phyloP scores from a whole-genome alignment of 2,113 vertebrate genomes.

The Oryzias javanicus region DNA sequence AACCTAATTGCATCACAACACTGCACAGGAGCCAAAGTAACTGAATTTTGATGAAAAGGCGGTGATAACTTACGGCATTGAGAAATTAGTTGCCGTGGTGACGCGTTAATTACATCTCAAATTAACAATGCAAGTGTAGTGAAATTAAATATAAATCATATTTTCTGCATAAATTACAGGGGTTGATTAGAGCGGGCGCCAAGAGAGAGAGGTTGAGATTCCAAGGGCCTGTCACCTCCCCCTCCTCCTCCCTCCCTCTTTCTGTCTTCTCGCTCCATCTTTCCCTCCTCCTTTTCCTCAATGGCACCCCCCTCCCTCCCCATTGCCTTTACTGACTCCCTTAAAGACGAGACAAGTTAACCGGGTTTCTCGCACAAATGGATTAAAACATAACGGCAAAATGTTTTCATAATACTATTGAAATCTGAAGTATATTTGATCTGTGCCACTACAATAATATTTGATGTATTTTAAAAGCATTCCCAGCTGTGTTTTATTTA shows the following conservation, averaged over 20 bases:
- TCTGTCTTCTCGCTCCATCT: constrained; percentile 14
- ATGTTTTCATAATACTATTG: background rate
- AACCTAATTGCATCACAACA: constrained; percentile 99
- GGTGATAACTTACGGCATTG: constrained; percentile 99
- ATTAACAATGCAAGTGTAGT: constrained; percentile 99
- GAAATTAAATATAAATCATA: constrained; percentile 99
- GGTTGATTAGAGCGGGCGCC: constrained; percentile 99
- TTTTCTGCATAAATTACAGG: constrained; percentile 99
- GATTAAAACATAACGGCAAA: constrained; percentile 18
- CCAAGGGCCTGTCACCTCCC: constrained; percentile 94
- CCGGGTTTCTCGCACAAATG: constrained; percentile 19
- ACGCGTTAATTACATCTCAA: constrained; percentile 99
- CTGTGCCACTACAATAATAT: no score
- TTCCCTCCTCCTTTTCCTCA: constrained; percentile 48
- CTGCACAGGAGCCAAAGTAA: constrained; percentile 99
- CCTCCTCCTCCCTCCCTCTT: constrained; percentile 32
- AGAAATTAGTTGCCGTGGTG: constrained; percentile 99
- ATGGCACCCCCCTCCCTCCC: constrained; percentile 11
- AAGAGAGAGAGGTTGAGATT: constrained; percentile 99
- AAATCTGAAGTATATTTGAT: background rate
- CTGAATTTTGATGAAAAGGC: constrained; percentile 99
- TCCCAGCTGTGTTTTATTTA: no score
- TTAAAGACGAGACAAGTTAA: constrained; percentile 62
- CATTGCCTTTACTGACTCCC: constrained; percentile 43
- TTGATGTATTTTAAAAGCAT: no score